These are phyloP conservation scores for Pseudopleuronectes americanus DNA, from an alignment of 2,797 vertebrate genomes.

Conservation along the genomic window DNA sequence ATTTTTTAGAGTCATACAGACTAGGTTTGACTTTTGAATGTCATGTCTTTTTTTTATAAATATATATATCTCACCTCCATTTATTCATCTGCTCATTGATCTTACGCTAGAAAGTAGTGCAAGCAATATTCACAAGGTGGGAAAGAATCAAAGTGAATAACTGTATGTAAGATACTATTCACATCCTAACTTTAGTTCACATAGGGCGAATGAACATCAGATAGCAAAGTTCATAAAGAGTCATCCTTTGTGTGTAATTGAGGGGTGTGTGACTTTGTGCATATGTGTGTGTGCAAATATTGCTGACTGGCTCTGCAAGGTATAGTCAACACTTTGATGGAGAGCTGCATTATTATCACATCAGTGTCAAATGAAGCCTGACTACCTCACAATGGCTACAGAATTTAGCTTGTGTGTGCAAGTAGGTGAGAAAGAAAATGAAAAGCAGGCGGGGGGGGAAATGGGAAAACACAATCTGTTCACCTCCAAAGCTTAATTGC, in stretches of 20 bases:
- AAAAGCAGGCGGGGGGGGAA: background rate
- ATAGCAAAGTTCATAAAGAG: background rate
- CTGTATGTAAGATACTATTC: too few relatives aligned
- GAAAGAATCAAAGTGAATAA: too few relatives aligned
- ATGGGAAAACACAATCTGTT: constrained; percentile 15
- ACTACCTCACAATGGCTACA: constrained; percentile 21
- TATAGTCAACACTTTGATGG: constrained; percentile 21
- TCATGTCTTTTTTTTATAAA: too few relatives aligned
- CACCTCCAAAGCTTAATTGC: constrained; percentile 28
- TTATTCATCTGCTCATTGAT: too few relatives aligned
- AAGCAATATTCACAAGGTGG: background rate
- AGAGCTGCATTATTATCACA: constrained; percentile 27
- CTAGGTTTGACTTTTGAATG: background rate
- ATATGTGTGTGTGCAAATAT: constrained; percentile 14
- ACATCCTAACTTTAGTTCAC: background rate
- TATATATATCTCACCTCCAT: too few relatives aligned
- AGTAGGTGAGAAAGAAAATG: background rate
- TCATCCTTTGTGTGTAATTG: background rate
- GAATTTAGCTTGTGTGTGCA: constrained; percentile 1
- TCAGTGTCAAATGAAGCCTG: constrained; percentile 47
- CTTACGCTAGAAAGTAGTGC: background rate
- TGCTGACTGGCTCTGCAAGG: constrained; percentile 19
- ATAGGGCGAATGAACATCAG: background rate
- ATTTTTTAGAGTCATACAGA: background rate
- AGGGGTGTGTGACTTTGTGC: background rate